Evolutionary conservation across 2,797 vertebrate genomes (phyloP), one percentile per base, ranked within the genome.

Genomic region (Parauchenoglanis ngamensis): DNA sequence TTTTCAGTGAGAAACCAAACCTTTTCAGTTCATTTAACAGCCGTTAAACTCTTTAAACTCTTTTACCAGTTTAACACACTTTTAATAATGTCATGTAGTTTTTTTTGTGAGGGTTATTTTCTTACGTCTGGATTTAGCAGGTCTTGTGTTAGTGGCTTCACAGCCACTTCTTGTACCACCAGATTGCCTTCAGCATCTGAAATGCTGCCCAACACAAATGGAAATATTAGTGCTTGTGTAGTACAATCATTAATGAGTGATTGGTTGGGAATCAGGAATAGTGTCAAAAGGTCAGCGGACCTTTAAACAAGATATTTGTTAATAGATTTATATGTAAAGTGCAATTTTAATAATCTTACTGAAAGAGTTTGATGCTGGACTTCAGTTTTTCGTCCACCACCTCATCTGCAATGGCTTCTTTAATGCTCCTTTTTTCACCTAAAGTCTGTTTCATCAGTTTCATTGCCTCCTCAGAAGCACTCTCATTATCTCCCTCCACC

Each of bases 401-500:
- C 0, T 94, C 31, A 88, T 98, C 97, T 0, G 93, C n/a, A 76
- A 92, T 92, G 0, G 94, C 90, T 0, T 95, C 92, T 89, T 94
- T 96, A 89, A 98, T 95, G 68, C 94, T 92, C 19, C 0, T 87
- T 88, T 92, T 95, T 65, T 94, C 92, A 0, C 97, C 97, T 78
- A 98, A 93, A 28, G 95, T 65, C 0, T 95, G 85, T 0, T 73
- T 94, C 94, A 98, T 94, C 70, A 97, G 88, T 67, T 95, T 93
- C 96, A 97, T 96, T 88, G 97, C 93, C 81, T 88, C 89, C 0
- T 94, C 96, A 0, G 95, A 95, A 0, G 91, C 90, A 0, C 28
- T 88, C 88, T 98, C 97, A 0, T 94, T 1, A 2, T 97, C 96
- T 0, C 97, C 97, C 0, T 98, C 97, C 88, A 98, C 96, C 40